Evolutionary conservation across 1,140 invertebrate genomes (phyloP).

Genomic region (Calliopsis andreniformis): DNA sequence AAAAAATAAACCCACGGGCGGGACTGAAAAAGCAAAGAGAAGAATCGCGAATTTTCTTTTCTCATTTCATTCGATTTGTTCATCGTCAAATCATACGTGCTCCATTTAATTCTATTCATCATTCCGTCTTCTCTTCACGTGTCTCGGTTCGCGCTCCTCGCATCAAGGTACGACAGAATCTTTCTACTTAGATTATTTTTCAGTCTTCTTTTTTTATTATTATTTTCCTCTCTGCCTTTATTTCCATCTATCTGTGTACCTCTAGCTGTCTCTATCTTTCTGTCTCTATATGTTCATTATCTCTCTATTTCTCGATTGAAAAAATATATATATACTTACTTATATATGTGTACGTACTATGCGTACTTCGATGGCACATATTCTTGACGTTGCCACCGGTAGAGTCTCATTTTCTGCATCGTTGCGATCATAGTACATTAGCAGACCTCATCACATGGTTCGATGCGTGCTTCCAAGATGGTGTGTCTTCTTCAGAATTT

Average conservation of each 20-base stretch:
- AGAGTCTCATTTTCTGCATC: slow-evolving; percentile 63
- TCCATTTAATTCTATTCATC: slow-evolving; percentile 20
- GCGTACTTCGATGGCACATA: slow-evolving; percentile 46
- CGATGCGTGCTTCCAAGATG: slow-evolving; percentile 49
- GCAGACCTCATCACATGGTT: slow-evolving; percentile 34
- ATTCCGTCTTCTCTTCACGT: slow-evolving; percentile 31
- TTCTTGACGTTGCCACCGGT: slow-evolving; percentile 55
- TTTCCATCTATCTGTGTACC: slow-evolving; percentile 9
- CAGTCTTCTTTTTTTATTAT: slow-evolving; percentile 25
- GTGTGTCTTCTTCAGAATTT: neutral
- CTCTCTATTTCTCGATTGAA: slow-evolving; percentile 38
- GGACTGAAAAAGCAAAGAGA: neutral
- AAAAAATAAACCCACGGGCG: too few species aligned
- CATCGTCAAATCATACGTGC: neutral
- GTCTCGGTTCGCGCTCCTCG: neutral
- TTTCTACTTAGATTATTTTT: slow-evolving; percentile 53
- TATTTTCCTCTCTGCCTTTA: slow-evolving; percentile 13
- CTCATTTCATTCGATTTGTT: neutral
- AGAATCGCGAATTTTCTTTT: neutral
- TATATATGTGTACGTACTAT: slow-evolving; percentile 27
- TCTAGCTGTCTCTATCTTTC: slow-evolving; percentile 18
- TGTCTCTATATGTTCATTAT: slow-evolving; percentile 30
- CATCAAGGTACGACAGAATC: slow-evolving; percentile 22
- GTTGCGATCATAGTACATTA: slow-evolving; percentile 55
- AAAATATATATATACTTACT: slow-evolving; percentile 29